Evolutionary conservation across 2,888 invertebrate genomes (phyloP), one percentile per base, ranked within the genome.

Genomic region (Oligia strigilis): DNA sequence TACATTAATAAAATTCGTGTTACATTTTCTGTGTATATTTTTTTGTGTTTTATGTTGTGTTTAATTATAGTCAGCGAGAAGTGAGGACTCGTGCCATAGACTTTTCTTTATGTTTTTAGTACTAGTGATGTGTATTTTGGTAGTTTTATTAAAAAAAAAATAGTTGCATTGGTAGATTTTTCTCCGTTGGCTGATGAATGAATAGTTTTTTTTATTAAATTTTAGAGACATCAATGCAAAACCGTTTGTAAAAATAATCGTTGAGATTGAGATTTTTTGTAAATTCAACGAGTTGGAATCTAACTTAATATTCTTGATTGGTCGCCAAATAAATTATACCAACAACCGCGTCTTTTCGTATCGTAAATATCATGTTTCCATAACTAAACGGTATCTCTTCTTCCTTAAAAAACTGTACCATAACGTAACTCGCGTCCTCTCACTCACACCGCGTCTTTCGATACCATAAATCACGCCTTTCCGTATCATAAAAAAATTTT

Each of bases 21-120:
- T 65, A 77, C 75, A 86, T 82, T 85, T 81, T 78, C 75, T 90
- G 86, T 90, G 87, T 88, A 91, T 82, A 87, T 87, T 83, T 83
- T 75, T 85, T 88, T 90, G 87, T 89, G 75, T 87, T 91, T 90
- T 91, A 92, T 93, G 94, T 93, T 92, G 92, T 93, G 90, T 92
- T 92, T 92, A 91, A 91, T 29, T 29, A 29, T 92, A 92, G 91
- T 89, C 86, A 93, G 92, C 92, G 94, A 92, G 91, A 92, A 90
- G 94, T 93, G 92, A 90, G 92, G 94, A 92, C 91, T 92, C 90
- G 93, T 91, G 92, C 91, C 92, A 91, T 91, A 91, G 87, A 90
- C 89, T 87, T 87, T 82, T 49, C 29, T 84, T 85, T 72, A 60
- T 83, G 75, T 75, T 84, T 77, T 82, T 85, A 77, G 80, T 73